These are phyloP conservation scores for Cyprinodon variegatus DNA, from an alignment of 2,113 vertebrate species.

Conservation along the genomic window DNA sequence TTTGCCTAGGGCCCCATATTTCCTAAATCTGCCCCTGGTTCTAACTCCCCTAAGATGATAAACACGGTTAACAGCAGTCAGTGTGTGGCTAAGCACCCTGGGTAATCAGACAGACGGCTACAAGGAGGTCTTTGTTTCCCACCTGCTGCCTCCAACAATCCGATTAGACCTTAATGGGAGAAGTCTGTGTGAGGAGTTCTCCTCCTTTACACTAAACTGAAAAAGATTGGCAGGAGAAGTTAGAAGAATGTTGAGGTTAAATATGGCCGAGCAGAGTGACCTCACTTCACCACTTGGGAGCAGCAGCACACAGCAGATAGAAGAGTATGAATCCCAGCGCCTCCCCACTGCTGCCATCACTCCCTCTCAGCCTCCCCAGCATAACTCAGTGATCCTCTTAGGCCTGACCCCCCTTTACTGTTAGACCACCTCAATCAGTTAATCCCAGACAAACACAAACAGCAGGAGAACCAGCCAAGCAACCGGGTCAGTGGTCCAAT, in stretches of 20 bases:
- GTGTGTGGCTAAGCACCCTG: slow-evolving; percentile 22
- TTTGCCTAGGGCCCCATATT: too few species aligned
- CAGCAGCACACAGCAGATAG: slow-evolving; percentile 53
- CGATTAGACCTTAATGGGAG: slow-evolving; percentile 21
- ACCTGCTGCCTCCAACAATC: slow-evolving; percentile 56
- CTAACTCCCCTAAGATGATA: background rate
- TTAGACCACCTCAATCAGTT: slow-evolving; percentile 49
- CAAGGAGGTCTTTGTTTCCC: slow-evolving; percentile 29
- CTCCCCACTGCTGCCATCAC: slow-evolving; percentile 23
- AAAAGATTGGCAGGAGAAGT: too few species aligned
- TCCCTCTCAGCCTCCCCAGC: slow-evolving; percentile 21
- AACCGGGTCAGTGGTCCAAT: slow-evolving; percentile 15
- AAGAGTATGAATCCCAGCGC: background rate
- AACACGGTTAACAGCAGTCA: slow-evolving; percentile 18
- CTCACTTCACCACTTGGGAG: slow-evolving; percentile 44
- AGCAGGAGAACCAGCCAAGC: slow-evolving; percentile 9
- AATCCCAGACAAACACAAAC: slow-evolving; percentile 61
- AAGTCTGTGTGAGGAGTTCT: background rate
- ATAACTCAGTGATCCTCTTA: slow-evolving; percentile 63
- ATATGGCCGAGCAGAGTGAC: background rate
- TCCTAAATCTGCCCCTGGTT: too few species aligned
- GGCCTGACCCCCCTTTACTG: slow-evolving; percentile 52
- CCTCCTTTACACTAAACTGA: too few species aligned
- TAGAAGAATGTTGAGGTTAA: background rate
- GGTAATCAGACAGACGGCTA: slow-evolving; percentile 41